phyloP scores from a whole-genome alignment of 2,113 vertebrate species.

The Taxidea taxus region DNA sequence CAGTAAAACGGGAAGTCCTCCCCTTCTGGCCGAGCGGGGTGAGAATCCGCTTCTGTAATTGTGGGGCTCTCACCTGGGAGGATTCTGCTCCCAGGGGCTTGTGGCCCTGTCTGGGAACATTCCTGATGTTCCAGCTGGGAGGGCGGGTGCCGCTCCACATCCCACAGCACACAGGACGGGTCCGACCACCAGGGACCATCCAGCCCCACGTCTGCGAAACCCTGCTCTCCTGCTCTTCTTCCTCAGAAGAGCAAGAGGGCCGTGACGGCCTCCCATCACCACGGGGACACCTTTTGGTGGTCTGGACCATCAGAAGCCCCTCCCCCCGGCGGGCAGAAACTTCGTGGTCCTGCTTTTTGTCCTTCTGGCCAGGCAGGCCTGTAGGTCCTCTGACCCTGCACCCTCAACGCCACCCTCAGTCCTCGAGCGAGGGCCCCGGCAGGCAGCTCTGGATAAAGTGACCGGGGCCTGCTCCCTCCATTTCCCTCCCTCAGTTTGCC shows the following conservation, averaged over 20 bases:
- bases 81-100: not conserved
- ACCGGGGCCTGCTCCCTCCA: not conserved
- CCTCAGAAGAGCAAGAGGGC: not conserved
- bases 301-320: not conserved
- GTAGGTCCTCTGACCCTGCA: not conserved
- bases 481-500: not conserved
- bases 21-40: not conserved
- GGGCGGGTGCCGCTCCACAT: not conserved
- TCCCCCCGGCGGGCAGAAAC: not conserved
- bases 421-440: not conserved
- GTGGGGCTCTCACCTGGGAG: not conserved
- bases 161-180: not conserved
- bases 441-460: not conserved
- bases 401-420: not conserved
- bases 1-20: not conserved
- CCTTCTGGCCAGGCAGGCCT: not conserved
- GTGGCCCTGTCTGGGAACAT: not conserved
- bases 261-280: not conserved
- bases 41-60: not conserved
- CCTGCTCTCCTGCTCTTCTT: not conserved
- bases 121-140: not conserved
- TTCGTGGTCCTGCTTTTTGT: not conserved
- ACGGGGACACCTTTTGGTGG: not conserved
- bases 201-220: not conserved
- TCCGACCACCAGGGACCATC: not conserved